Conservation (phyloP, 2,797 vertebrate genomes). For the Garrulus glandarius region DNA sequence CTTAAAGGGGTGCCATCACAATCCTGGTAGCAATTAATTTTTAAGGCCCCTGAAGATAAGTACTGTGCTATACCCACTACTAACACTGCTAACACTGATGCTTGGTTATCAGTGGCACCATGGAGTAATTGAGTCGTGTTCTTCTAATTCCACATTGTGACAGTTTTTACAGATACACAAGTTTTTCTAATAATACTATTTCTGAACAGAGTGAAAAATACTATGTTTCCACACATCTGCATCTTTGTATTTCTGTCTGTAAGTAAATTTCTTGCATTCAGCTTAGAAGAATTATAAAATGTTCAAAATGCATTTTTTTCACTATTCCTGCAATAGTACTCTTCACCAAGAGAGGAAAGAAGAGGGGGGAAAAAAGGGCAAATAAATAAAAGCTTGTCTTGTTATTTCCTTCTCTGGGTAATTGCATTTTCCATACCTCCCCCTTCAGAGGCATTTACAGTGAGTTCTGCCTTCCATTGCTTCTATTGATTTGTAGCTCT, state of each 20-base stretch:
- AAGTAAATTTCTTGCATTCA: background rate
- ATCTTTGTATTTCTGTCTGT: background rate
- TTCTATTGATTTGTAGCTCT: constrained; percentile 56
- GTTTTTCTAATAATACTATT: background rate
- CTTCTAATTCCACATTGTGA: background rate
- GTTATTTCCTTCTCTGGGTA: constrained; percentile 20
- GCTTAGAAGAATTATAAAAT: background rate
- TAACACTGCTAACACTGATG: background rate
- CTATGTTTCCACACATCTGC: background rate
- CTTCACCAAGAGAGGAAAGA: background rate
- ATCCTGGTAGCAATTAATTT: background rate
- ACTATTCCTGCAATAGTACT: background rate
- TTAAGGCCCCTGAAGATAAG: background rate
- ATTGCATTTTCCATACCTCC: constrained; percentile 21
- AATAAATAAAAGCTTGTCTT: background rate
- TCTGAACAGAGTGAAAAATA: background rate
- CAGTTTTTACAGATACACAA: background rate
- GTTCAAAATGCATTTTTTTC: background rate
- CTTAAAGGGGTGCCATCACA: background rate
- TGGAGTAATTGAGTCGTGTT: background rate
- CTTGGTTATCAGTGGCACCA: background rate
- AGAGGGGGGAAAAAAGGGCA: rapidly evolving
- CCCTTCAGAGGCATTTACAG: constrained; percentile 39
- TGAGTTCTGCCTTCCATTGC: constrained; percentile 21
- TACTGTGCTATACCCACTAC: background rate